These are phyloP conservation scores for Metalampra italica DNA, from an alignment of 2,888 invertebrate genomes.

Conservation along the genomic window DNA sequence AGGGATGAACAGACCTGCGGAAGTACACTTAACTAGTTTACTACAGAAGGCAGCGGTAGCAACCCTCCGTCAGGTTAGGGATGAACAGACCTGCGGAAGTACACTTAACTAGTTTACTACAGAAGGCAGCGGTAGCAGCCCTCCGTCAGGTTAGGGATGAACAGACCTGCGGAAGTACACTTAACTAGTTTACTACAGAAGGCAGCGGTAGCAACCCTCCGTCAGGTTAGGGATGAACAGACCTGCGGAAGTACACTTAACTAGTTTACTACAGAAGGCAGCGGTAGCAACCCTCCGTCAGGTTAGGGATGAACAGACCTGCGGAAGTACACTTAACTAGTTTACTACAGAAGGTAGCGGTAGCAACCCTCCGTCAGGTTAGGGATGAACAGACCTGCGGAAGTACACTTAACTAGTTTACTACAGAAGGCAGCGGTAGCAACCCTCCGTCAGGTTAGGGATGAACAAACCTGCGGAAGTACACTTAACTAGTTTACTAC, in stretches of 20 bases:
- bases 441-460: constrained; percentile 67
- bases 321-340: too few relatives aligned
- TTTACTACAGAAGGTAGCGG: too few relatives aligned
- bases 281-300: constrained; percentile 70
- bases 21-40: too few relatives aligned
- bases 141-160: constrained; percentile 67
- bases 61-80: constrained; percentile 67
- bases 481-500: too few relatives aligned
- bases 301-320: constrained; percentile 66
- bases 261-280: too few relatives aligned
- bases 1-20: constrained; percentile 59
- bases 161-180: constrained; percentile 57
- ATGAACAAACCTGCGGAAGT: constrained; percentile 65
- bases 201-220: constrained; percentile 73
- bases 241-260: too few relatives aligned
- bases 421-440: constrained; percentile 79
- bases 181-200: too few relatives aligned
- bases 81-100: constrained; percentile 61
- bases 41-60: constrained; percentile 79
- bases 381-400: constrained; percentile 62
- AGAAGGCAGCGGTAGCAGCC: constrained; percentile 78
- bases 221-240: constrained; percentile 67
- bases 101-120: too few relatives aligned
- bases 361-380: constrained; percentile 73
- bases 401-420: too few relatives aligned